These are phyloP conservation scores for Nothoprocta perdicaria DNA, from an alignment of 2,113 vertebrate genomes.

Conservation along the genomic window DNA sequence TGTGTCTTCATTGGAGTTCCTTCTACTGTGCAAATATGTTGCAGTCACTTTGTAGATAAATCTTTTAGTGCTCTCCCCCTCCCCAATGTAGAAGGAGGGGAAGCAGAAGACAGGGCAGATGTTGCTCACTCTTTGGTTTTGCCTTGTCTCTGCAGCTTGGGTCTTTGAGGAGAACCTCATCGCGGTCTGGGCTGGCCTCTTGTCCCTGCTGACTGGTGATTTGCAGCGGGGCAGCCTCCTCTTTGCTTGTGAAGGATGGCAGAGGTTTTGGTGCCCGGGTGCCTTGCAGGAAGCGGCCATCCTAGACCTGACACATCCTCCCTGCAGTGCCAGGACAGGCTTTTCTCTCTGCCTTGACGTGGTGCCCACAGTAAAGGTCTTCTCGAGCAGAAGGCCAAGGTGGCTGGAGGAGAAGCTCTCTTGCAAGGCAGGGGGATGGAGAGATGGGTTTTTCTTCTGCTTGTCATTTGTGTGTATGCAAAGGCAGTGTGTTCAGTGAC, in stretches of 20 bases:
- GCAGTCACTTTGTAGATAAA: rapidly evolving
- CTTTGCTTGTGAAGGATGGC: background rate
- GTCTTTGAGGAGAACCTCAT: background rate
- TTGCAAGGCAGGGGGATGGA: background rate
- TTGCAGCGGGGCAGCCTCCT: background rate
- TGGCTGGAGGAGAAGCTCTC: background rate
- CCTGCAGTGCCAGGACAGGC: rapidly evolving
- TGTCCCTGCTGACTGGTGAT: rapidly evolving
- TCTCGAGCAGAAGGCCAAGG: background rate
- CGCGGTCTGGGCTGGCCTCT: rapidly evolving
- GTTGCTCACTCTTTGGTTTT: background rate
- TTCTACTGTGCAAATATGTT: rapidly evolving
- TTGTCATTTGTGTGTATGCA: rapidly evolving
- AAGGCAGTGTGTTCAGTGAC: rapidly evolving
- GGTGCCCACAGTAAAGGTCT: rapidly evolving
- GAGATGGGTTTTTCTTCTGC: background rate
- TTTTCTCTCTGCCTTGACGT: background rate
- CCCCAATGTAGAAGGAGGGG: rapidly evolving
- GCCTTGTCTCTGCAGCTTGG: rapidly evolving
- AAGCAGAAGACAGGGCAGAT: background rate
- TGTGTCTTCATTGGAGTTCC: rapidly evolving
- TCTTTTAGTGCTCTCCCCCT: rapidly evolving
- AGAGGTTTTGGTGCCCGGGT: background rate
- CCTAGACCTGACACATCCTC: rapidly evolving
- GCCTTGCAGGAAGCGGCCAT: rapidly evolving